Conservation (phyloP, 2,797 vertebrate species). For the Sebastes wilsoni region DNA sequence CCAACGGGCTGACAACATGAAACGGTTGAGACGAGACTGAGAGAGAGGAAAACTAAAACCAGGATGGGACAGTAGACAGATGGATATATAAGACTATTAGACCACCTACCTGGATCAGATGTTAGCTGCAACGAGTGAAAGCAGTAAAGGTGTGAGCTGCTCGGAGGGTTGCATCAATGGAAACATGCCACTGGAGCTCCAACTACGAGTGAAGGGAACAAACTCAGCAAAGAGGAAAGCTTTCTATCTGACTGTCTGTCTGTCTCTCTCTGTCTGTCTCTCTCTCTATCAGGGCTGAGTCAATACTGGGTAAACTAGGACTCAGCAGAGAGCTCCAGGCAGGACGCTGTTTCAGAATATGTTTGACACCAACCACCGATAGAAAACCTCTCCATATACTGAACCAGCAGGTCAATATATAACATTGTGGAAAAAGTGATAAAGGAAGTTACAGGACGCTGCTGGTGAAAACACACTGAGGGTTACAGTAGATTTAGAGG, state of each 20-base stretch:
- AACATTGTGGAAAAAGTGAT: constrained; percentile 52
- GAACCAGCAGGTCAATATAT: constrained; percentile 49
- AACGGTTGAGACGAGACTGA: not conserved
- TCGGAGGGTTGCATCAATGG: constrained; percentile 47
- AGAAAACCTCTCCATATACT: constrained; percentile 31
- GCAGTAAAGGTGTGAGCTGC: constrained; percentile 45
- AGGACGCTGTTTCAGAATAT: constrained; percentile 52
- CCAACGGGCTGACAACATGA: constrained; percentile 2
- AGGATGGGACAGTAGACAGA: not conserved
- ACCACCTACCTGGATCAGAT: constrained; percentile 68
- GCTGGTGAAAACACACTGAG: not conserved
- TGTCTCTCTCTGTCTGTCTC: constrained; percentile 21
- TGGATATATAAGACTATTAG: not conserved
- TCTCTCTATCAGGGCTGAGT: constrained; percentile 53
- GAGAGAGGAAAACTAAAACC: no score
- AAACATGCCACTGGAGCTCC: constrained; percentile 62
- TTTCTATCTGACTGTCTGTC: constrained; percentile 40
- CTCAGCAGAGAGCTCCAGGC: constrained; percentile 65
- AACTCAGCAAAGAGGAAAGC: constrained; percentile 42
- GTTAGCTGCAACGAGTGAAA: constrained; percentile 37
- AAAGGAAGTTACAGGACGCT: constrained; percentile 11
- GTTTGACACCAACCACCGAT: constrained; percentile 30
- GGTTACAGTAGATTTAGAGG: not conserved
- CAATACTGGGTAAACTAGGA: constrained; percentile 69
- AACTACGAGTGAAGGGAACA: constrained; percentile 36